These are phyloP conservation scores for Limanda limanda DNA, from an alignment of 2,113 vertebrate genomes.

Conservation along the genomic window DNA sequence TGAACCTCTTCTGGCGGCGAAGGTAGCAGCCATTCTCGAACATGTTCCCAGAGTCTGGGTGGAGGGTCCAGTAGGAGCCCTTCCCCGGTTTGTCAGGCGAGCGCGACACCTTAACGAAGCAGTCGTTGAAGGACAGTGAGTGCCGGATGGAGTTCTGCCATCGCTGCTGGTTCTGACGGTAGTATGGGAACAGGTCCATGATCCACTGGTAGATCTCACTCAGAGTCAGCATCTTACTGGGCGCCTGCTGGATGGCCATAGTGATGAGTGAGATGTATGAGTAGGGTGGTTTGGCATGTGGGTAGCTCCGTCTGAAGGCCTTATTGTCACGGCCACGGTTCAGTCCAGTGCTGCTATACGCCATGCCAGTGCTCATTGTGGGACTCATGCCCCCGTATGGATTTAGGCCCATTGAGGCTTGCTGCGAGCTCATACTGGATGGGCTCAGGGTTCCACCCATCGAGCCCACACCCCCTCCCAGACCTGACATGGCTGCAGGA, in stretches of 20 bases:
- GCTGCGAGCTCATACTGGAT: constrained; percentile 87
- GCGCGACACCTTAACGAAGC: constrained; percentile 97
- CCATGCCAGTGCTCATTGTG: constrained; percentile 90
- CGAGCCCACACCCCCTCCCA: constrained; percentile 84
- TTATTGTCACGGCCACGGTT: constrained; percentile 90
- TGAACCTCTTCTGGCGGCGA: constrained; percentile 97
- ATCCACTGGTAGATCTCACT: constrained; percentile 99
- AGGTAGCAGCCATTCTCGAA: constrained; percentile 99
- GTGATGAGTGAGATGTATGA: constrained; percentile 99
- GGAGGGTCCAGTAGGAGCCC: constrained; percentile 98
- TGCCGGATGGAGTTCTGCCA: constrained; percentile 99
- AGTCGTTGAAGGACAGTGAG: constrained; percentile 98
- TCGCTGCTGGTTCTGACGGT: constrained; percentile 97
- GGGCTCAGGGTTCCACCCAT: constrained; percentile 94
- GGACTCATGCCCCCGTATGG: constrained; percentile 92
- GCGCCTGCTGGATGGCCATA: constrained; percentile 98
- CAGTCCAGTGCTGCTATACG: constrained; percentile 87
- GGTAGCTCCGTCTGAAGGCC: constrained; percentile 93
- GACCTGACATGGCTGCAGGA: constrained; percentile 84
- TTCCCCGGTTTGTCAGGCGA: constrained; percentile 98
- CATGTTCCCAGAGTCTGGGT: constrained; percentile 99
- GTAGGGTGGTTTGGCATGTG: constrained; percentile 97
- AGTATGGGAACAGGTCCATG: constrained; percentile 98
- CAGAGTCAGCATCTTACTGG: constrained; percentile 97
- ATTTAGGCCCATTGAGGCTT: constrained; percentile 89